Evolutionary conservation across 2,888 invertebrate genomes (phyloP).

Genomic region (Luperina testacea): DNA sequence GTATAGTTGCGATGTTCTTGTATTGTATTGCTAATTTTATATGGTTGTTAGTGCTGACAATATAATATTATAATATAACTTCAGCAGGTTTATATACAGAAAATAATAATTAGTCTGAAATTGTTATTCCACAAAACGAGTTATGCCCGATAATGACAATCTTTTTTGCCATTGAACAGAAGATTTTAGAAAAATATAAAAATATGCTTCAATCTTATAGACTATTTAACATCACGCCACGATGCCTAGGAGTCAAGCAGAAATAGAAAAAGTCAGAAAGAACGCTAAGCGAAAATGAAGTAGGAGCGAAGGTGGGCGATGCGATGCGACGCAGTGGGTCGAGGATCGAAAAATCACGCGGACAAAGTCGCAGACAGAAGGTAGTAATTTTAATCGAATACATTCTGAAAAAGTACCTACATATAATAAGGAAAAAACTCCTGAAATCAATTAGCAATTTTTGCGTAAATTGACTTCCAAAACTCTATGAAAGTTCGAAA

Average conservation of each 20-base stretch:
- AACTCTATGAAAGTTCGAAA: slow-evolving; percentile 34
- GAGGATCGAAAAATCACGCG: not conserved
- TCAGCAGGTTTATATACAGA: not conserved
- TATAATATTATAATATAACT: not conserved
- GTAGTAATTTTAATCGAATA: not conserved
- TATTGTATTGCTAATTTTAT: slow-evolving; percentile 38
- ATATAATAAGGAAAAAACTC: not conserved
- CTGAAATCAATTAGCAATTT: slow-evolving; percentile 17
- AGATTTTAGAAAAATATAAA: no score
- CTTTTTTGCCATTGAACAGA: no score
- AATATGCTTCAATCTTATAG: no score
- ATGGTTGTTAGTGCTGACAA: not conserved
- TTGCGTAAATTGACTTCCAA: slow-evolving; percentile 31
- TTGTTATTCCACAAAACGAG: no score
- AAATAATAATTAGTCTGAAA: not conserved
- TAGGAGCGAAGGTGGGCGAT: not conserved
- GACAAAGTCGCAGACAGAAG: not conserved
- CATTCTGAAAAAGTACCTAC: not conserved
- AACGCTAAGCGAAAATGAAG: not conserved
- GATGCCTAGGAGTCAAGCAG: not conserved
- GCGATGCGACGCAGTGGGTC: not conserved
- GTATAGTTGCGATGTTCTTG: slow-evolving; percentile 44
- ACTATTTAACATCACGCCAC: no score
- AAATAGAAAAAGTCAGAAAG: not conserved
- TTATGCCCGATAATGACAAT: no score